These are phyloP conservation scores for Acronicta psi DNA, from an alignment of 2,888 invertebrate genomes.

Conservation along the genomic window DNA sequence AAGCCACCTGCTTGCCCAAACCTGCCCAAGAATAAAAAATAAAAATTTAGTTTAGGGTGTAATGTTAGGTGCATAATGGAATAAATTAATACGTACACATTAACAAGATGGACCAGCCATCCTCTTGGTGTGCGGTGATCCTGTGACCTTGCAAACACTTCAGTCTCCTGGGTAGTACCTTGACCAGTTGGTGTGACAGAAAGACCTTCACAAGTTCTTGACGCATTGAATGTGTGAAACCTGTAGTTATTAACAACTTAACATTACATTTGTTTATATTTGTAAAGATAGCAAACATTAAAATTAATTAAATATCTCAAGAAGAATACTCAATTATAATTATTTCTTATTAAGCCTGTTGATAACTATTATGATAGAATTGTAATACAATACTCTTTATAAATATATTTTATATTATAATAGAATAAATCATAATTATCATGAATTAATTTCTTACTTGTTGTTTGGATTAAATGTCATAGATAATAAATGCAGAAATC, in stretches of 20 bases:
- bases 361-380: too few relatives aligned
- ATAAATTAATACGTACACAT: slow-evolving; percentile 87
- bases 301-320: too few relatives aligned
- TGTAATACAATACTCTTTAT: too few relatives aligned
- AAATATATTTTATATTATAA: background rate
- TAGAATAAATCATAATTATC: slow-evolving; percentile 13
- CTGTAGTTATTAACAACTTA: slow-evolving; percentile 75
- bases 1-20: slow-evolving; percentile 98
- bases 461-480: slow-evolving; percentile 98
- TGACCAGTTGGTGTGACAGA: slow-evolving; percentile 86
- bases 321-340: too few relatives aligned
- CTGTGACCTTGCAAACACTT: slow-evolving; percentile 91
- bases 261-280: background rate
- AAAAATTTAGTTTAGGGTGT: background rate
- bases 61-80: background rate
- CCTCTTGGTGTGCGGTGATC: slow-evolving; percentile 96
- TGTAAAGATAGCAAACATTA: too few relatives aligned
- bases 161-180: slow-evolving; percentile 78
- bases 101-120: slow-evolving; percentile 98
- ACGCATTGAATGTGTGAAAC: slow-evolving; percentile 96
- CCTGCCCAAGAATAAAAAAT: slow-evolving; percentile 71
- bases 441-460: slow-evolving; percentile 91
- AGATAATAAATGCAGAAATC: slow-evolving; percentile 96
- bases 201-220: slow-evolving; percentile 92
- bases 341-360: too few relatives aligned